Evolutionary conservation across 2,888 invertebrate species (phyloP), one percentile per base, ranked within the genome.

Genomic region (Sinohyriopsis cumingii): DNA sequence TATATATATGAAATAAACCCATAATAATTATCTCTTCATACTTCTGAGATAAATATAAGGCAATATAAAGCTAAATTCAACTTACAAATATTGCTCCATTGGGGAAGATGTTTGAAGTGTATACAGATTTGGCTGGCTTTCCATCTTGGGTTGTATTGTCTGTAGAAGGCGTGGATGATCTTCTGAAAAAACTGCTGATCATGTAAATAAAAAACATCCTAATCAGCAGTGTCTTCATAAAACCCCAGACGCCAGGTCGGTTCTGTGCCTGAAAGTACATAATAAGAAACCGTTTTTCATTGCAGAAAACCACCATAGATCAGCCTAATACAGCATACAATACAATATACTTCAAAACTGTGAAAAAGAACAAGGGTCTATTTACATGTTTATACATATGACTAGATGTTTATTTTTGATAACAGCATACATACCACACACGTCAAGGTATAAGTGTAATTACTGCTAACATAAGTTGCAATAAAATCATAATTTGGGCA

Each of bases 131-230:
- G 15, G 94, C 93, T 25, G 59, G 56, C 88, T 75, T 22, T 60
- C 78, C 45, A 45, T 15, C 15, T 45, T 45, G 45, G 45, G 45
- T 45, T 20, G n/a, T 28, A 65, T 54, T 65, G 25, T n/a, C 57
- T 56, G 57, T 25, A 33, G 5, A 20, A 59, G 88, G 82, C 25
- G 72, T 71, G 12, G 89, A 86, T 28, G 79, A 76, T 80, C 93
- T 93, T 64, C 96, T 93, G 88, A 98, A 97, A 91, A 97, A 95
- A 62, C 95, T 95, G 75, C 95, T 95, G 59, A 98, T 95, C 87
- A 97, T 96, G 91, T 98, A 98, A 78, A 98, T 95, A 77, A 98
- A 94, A 69, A 98, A 91, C 73, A 95, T 96, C 83, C 98, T 93
- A 67, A 98, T 92, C 63, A 97, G 93, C 71, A 98, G 91, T 1